phyloP scores from a whole-genome alignment of 2,888 invertebrate species.

The Standfussiana lucernea region DNA sequence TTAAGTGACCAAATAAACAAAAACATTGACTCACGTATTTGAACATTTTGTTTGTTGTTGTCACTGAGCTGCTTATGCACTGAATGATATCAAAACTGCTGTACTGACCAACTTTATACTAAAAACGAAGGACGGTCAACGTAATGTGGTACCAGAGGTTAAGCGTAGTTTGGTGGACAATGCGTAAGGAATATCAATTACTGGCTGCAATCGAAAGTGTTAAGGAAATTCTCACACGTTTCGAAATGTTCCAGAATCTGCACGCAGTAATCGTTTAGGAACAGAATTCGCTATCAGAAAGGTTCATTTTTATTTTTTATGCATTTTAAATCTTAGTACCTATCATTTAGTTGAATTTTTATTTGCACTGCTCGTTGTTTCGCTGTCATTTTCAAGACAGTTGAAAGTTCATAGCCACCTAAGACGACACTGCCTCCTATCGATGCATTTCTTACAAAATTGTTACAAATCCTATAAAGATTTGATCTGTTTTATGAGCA shows the following conservation, averaged over 20 bases:
- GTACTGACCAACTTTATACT: slow-evolving; percentile 51
- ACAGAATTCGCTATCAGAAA: background rate
- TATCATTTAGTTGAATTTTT: background rate
- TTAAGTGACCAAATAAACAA: slow-evolving; percentile 13
- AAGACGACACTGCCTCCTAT: background rate
- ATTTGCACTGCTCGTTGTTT: background rate
- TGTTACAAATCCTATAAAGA: background rate
- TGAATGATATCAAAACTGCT: slow-evolving; percentile 64
- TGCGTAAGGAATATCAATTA: slow-evolving; percentile 43
- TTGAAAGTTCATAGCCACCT: background rate
- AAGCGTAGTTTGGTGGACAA: slow-evolving; percentile 30
- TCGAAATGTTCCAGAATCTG: background rate
- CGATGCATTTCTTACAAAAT: background rate
- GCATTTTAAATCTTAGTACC: background rate
- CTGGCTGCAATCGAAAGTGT: slow-evolving; percentile 33
- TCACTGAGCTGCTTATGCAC: slow-evolving; percentile 56
- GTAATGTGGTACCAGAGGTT: slow-evolving; percentile 37
- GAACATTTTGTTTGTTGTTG: slow-evolving; percentile 72
- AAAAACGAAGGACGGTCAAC: slow-evolving; percentile 50
- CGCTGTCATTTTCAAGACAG: background rate
- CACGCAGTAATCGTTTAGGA: no score
- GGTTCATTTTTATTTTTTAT: background rate
- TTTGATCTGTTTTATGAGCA: background rate
- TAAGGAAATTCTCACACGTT: slow-evolving; percentile 16
- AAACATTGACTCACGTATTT: slow-evolving; percentile 72